phyloP scores from a whole-genome alignment of 2,888 invertebrate species.

The Chelonus formosanus region DNA sequence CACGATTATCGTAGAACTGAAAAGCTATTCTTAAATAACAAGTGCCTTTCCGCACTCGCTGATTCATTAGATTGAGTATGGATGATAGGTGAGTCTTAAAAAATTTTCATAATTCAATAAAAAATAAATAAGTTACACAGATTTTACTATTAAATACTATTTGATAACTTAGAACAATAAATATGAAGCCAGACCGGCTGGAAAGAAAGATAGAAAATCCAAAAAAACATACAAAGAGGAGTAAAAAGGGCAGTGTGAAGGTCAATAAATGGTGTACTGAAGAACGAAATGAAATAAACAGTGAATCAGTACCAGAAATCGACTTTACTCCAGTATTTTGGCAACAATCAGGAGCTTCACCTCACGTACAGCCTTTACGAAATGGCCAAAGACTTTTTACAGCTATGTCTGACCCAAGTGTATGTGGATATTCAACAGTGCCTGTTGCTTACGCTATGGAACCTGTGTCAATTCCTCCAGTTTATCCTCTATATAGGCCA shows the following conservation, averaged over 20 bases:
- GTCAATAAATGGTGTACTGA: conserved; percentile 43
- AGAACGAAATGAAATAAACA: conserved; percentile 37
- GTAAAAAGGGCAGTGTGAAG: conserved; percentile 32
- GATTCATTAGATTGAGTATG: too few relatives aligned
- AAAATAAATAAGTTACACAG: too few relatives aligned
- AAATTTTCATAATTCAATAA: too few relatives aligned
- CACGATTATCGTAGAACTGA: too few relatives aligned
- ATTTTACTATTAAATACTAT: too few relatives aligned
- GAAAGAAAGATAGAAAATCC: conserved; percentile 37
- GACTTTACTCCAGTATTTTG: conserved; percentile 54
- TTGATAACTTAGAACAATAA: too few relatives aligned
- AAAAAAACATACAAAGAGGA: conserved; percentile 38
- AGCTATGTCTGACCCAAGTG: conserved; percentile 65
- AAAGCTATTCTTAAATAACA: too few relatives aligned
- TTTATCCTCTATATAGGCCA: conserved; percentile 69
- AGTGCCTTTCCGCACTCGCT: too few relatives aligned
- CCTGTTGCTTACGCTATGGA: conserved; percentile 68
- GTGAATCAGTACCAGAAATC: conserved; percentile 40
- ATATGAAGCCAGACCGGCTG: too few relatives aligned
- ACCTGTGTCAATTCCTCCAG: conserved; percentile 72
- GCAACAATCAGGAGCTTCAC: conserved; percentile 46
- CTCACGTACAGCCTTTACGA: conserved; percentile 41
- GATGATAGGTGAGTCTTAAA: too few relatives aligned
- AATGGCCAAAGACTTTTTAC: conserved; percentile 67
- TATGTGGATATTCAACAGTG: conserved; percentile 63